A percentile compares a stretch with the other conserved stretches of the same genome.
Evolutionary conservation across 2,113 vertebrate genomes (phyloP).

Genomic region (Morone saxatilis): DNA sequence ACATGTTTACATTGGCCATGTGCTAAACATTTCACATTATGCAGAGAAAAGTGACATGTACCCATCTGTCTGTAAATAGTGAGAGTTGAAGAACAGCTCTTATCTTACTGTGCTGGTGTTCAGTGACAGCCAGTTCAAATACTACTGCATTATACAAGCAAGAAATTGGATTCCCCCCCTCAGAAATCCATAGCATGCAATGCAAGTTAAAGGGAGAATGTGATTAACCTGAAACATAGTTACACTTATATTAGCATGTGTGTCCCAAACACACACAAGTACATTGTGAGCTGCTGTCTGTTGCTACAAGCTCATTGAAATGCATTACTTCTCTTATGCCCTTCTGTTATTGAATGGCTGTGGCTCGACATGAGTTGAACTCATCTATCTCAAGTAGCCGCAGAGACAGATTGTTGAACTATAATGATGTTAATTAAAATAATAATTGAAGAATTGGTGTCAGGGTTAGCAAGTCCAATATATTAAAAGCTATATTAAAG

Average conservation of each 20-base stretch:
- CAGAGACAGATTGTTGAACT: too few relatives aligned
- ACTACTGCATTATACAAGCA: constrained; percentile 65
- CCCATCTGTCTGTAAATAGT: constrained; percentile 30
- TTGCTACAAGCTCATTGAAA: too few relatives aligned
- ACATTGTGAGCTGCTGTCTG: neutral
- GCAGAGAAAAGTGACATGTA: neutral
- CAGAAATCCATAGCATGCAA: constrained; percentile 25
- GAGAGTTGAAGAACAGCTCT: constrained; percentile 57
- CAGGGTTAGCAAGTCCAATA: neutral
- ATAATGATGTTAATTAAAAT: neutral
- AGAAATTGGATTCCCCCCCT: constrained; percentile 39
- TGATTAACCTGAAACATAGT: constrained; percentile 50
- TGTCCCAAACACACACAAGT: neutral
- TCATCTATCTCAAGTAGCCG: too few relatives aligned
- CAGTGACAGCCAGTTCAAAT: constrained; percentile 58
- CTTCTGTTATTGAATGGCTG: too few relatives aligned
- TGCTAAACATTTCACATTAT: constrained; percentile 3
- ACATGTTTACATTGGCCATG: too few relatives aligned
- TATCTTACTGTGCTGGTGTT: constrained; percentile 55
- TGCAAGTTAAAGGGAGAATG: constrained; percentile 16
- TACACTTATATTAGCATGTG: neutral
- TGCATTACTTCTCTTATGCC: neutral
- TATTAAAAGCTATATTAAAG: too few relatives aligned
- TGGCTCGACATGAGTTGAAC: too few relatives aligned
- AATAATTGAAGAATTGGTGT: neutral